Conservation (phyloP, 2,888 invertebrate genomes). For the Nebria brevicollis region DNA sequence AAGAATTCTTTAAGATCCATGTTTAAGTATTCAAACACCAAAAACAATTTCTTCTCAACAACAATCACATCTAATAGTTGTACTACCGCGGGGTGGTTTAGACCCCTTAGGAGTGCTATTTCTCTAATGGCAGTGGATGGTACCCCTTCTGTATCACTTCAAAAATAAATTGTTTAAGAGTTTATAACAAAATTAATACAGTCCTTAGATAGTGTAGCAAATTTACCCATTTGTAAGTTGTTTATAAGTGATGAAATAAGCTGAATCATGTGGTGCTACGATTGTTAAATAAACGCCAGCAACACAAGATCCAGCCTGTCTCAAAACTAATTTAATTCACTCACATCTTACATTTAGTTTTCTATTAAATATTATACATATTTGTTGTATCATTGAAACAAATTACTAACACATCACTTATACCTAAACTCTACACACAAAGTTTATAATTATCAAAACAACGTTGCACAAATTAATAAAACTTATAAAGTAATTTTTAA, state of each 20-base stretch:
- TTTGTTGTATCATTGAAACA: too few relatives aligned
- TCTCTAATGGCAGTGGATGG: slow-evolving; percentile 97
- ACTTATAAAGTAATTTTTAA: too few relatives aligned
- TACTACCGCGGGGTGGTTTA: slow-evolving; percentile 91
- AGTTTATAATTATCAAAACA: too few relatives aligned
- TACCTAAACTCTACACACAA: too few relatives aligned
- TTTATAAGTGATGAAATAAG: slow-evolving; percentile 64
- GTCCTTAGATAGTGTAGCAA: not conserved
- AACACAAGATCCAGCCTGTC: slow-evolving; percentile 68
- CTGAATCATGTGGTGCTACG: slow-evolving; percentile 81
- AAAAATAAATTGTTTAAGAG: slow-evolving; percentile 26
- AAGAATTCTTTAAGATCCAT: slow-evolving; percentile 92
- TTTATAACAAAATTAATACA: not conserved
- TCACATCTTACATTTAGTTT: not conserved
- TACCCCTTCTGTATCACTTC: slow-evolving; percentile 94
- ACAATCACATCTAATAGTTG: slow-evolving; percentile 90
- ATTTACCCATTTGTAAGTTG: slow-evolving; percentile 48
- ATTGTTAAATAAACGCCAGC: slow-evolving; percentile 65
- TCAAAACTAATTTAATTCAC: slow-evolving; percentile 51
- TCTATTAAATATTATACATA: not conserved
- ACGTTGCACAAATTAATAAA: too few relatives aligned
- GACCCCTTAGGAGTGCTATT: slow-evolving; percentile 90
- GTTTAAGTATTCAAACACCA: slow-evolving; percentile 94
- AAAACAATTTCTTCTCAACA: slow-evolving; percentile 84
- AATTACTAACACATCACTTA: too few relatives aligned